phyloP scores from a whole-genome alignment of 2,797 vertebrate species.

The Garrulus glandarius region DNA sequence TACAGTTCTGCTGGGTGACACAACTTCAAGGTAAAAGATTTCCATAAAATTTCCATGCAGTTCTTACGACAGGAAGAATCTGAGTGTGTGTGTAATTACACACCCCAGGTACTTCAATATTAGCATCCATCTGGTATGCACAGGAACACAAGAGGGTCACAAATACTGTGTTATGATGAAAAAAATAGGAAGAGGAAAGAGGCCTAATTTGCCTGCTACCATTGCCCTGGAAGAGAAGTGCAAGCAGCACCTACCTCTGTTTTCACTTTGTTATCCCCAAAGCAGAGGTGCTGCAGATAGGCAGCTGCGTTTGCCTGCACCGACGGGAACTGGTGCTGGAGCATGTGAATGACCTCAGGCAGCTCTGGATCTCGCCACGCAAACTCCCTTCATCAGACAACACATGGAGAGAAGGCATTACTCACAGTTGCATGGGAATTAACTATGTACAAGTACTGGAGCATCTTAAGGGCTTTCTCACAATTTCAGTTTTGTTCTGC shows the following conservation, averaged over 20 bases:
- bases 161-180: fast-evolving
- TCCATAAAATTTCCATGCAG: neutral
- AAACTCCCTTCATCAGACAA: slow-evolving; percentile 83
- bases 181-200: neutral
- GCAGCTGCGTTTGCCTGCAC: slow-evolving; percentile 97
- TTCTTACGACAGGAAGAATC: neutral
- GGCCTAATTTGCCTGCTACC: fast-evolving
- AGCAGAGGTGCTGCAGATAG: slow-evolving; percentile 97
- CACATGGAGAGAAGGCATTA: neutral
- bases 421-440: fast-evolving
- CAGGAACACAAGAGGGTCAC: neutral
- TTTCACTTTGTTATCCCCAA: slow-evolving; percentile 91
- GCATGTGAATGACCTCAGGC: slow-evolving; percentile 97
- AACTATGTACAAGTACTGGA: neutral
- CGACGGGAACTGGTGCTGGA: slow-evolving; percentile 96
- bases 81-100: neutral
- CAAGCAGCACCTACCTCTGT: slow-evolving; percentile 79
- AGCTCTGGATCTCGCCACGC: slow-evolving; percentile 96
- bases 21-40: neutral
- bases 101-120: too few species aligned
- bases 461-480: neutral
- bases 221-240: neutral
- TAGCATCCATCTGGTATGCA: neutral
- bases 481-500: neutral
- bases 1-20: neutral